phyloP scores from a whole-genome alignment of 2,113 vertebrate species.

The Damaliscus lunatus region DNA sequence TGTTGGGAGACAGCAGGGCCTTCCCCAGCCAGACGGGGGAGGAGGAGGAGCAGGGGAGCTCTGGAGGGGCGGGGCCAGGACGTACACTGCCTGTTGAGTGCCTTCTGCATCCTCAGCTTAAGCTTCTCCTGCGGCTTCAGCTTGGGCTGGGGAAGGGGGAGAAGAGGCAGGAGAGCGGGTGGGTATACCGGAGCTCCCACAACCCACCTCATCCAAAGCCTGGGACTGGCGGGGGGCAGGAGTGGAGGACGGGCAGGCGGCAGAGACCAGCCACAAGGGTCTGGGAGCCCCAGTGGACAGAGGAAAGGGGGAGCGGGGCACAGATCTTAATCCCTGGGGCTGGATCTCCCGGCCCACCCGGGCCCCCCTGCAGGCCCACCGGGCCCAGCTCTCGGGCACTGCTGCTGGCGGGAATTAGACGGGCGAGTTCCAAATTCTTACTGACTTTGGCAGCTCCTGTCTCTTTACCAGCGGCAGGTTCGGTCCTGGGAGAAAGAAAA shows the following conservation, averaged over 20 bases:
- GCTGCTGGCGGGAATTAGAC: slow-evolving; percentile 90
- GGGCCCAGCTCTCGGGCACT: slow-evolving; percentile 73
- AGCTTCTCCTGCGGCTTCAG: slow-evolving; percentile 94
- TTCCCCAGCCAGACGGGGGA: background rate
- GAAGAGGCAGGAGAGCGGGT: slow-evolving; percentile 43
- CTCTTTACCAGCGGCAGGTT: slow-evolving; percentile 95
- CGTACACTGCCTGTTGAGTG: slow-evolving; percentile 94
- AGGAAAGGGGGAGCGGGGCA: background rate
- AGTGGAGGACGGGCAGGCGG: background rate
- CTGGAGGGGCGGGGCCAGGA: background rate
- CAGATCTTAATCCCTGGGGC: background rate
- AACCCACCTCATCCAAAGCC: slow-evolving; percentile 57
- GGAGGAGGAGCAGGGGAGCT: background rate
- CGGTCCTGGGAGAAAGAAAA: slow-evolving; percentile 82
- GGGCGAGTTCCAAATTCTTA: slow-evolving; percentile 97
- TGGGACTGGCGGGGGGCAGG: background rate
- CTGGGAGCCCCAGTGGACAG: background rate
- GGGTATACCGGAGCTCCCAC: slow-evolving; percentile 52
- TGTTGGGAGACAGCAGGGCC: too few relatives aligned
- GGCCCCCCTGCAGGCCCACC: slow-evolving; percentile 69
- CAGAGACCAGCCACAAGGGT: background rate
- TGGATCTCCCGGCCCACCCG: slow-evolving; percentile 33
- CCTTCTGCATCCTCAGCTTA: slow-evolving; percentile 94
- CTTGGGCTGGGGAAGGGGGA: slow-evolving; percentile 85
- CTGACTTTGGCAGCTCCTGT: slow-evolving; percentile 99